phyloP scores from a whole-genome alignment of 2,888 invertebrate species.

The Elmis aenea region DNA sequence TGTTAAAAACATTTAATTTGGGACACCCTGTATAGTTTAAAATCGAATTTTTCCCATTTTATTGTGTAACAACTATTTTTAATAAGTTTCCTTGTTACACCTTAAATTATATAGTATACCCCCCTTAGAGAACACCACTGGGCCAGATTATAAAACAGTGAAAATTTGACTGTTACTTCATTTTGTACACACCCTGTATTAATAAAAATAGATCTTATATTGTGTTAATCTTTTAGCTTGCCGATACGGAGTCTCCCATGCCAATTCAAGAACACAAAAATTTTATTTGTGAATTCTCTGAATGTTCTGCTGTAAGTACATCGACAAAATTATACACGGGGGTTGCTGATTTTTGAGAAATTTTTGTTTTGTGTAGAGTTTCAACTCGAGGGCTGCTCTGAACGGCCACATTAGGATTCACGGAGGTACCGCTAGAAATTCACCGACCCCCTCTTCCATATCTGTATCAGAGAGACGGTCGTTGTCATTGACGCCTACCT shows the following conservation, averaged over 20 bases:
- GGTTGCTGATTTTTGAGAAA: constrained; percentile 5
- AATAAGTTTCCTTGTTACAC: no score
- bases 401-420: constrained; percentile 64
- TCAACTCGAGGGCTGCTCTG: constrained; percentile 63
- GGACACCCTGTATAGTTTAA: no score
- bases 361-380: constrained; percentile 51
- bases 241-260: constrained; percentile 45
- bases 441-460: constrained; percentile 45
- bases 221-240: constrained; percentile 41
- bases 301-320: constrained; percentile 57
- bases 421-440: constrained; percentile 49
- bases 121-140: no score
- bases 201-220: no score
- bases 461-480: constrained; percentile 34
- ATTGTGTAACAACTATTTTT: no score
- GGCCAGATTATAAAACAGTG: no score
- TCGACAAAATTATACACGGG: not conserved
- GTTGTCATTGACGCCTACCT: constrained; percentile 26
- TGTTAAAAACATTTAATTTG: no score
- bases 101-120: no score
- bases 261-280: constrained; percentile 41
- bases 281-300: constrained; percentile 58
- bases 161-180: no score
- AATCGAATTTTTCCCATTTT: no score
- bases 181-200: no score